These are phyloP conservation scores for Caenorhabditis virilis DNA, from an alignment of 2,888 invertebrate genomes.

Conservation along the genomic window DNA sequence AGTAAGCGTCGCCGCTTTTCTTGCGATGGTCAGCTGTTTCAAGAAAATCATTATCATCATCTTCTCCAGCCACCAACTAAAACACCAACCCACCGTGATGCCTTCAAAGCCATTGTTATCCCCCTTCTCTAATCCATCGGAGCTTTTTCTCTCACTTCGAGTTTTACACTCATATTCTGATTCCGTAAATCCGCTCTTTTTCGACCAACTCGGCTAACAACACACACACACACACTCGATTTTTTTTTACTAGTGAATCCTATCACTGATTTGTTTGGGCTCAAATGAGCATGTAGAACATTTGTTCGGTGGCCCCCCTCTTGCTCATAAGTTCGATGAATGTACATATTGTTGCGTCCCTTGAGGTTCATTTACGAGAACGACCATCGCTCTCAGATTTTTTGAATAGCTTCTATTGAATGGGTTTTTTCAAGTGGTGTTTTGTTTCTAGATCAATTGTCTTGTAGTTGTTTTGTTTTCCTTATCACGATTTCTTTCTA, in stretches of 20 bases:
- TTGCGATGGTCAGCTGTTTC: slow-evolving; percentile 24
- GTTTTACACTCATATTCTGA: too few relatives aligned
- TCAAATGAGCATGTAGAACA: slow-evolving; percentile 8
- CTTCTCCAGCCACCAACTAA: slow-evolving; percentile 15
- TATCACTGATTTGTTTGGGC: neutral
- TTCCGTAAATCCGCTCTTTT: too few relatives aligned
- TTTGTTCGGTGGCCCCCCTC: slow-evolving; percentile 5
- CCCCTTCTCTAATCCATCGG: too few relatives aligned
- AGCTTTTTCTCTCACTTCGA: too few relatives aligned
- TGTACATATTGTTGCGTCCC: slow-evolving; percentile 27
- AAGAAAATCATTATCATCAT: neutral
- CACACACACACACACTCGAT: too few relatives aligned
- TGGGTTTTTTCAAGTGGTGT: slow-evolving; percentile 1
- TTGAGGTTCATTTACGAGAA: slow-evolving; percentile 39
- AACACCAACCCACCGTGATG: slow-evolving; percentile 6
- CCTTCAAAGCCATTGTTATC: too few relatives aligned
- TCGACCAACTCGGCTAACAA: too few relatives aligned
- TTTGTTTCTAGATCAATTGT: slow-evolving; percentile 1
- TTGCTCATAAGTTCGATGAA: slow-evolving; percentile 35
- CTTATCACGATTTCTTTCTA: too few relatives aligned
- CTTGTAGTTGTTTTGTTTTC: too few relatives aligned
- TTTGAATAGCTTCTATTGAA: slow-evolving; percentile 1
- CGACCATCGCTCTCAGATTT: slow-evolving; percentile 34
- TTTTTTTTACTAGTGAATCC: too few relatives aligned
- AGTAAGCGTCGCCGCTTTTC: too few relatives aligned